Evolutionary conservation across 2,888 invertebrate species (phyloP), one percentile per base, ranked within the genome.

Genomic region (Tetropium fuscum): DNA sequence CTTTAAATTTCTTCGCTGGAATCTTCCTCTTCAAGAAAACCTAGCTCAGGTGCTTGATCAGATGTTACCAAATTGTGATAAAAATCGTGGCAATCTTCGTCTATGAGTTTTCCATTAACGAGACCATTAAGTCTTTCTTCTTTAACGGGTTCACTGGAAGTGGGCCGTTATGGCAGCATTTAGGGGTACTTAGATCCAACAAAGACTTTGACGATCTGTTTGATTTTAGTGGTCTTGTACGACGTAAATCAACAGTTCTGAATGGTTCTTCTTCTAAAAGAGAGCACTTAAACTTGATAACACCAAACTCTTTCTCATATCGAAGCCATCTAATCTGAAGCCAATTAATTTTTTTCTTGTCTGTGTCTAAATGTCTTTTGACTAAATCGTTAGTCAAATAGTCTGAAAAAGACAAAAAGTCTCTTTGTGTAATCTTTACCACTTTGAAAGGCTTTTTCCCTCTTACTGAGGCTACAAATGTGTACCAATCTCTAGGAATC

Each of bases 401-500:
- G 3, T 22, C 4, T 22, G 6, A 22, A 6, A 22, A 22, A 5
- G 22, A 7, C 7, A 36, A 36, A n/a, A 36, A 36, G 4, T 36
- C 15, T 3, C 11, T 36, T 36, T 13, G 15, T 2, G 36, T 13
- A 58, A 61, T 25, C 51, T n/a, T 7, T n/a, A 6, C n/a, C 7
- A 27, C 27, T n/a, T 27, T 27, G n/a, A 27, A 27, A 3, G 27
- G 40, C 49, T 53, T 49, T 55, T 57, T 64, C 25, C 58, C 60
- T 27, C 58, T 60, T 10, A 60, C 58, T 43, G 63, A 43, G 22
- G 54, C 18, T 6, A 64, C 58, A 40, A 64, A 62, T 47, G 41
- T 44, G 40, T 32, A 58, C 58, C 58, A 64, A 44, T 63, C 58
- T 32, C 60, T 36, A 18, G 58, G 60, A 8, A 64, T 53, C 27